phyloP scores from a whole-genome alignment of 92 coral and sea anemone genomes.

The Epizoanthus fatuus region DNA sequence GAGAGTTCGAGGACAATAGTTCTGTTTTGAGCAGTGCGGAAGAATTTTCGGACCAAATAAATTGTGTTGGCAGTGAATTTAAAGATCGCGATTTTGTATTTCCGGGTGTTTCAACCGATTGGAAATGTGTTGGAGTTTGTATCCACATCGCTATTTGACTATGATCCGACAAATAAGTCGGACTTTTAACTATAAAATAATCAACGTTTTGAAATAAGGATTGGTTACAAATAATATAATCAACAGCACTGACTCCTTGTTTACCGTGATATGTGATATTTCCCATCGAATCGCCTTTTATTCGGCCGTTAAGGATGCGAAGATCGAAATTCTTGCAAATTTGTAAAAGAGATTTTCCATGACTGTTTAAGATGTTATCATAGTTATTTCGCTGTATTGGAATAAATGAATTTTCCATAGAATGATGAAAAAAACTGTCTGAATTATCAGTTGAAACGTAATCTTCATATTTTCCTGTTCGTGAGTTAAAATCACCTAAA shows the following conservation, averaged over 20 bases:
- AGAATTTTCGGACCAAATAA: conserved; percentile 36
- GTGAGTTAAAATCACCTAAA: too few relatives aligned
- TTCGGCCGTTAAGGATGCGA: conserved; percentile 62
- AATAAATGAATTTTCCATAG: not conserved
- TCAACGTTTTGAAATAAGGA: not conserved
- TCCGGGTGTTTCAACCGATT: not conserved
- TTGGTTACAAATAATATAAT: conserved; percentile 38
- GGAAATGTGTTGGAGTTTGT: too few relatives aligned
- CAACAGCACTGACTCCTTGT: conserved; percentile 41
- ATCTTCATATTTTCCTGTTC: too few relatives aligned
- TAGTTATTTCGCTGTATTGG: conserved; percentile 37
- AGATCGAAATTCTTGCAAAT: conserved; percentile 51
- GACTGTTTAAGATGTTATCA: conserved; percentile 45
- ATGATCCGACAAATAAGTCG: too few relatives aligned
- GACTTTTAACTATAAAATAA: too few relatives aligned
- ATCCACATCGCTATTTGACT: not conserved
- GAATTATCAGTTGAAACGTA: too few relatives aligned
- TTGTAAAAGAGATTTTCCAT: conserved; percentile 54
- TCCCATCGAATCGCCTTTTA: conserved; percentile 39
- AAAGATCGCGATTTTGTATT: not conserved
- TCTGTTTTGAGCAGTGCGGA: not conserved
- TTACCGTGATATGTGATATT: not conserved
- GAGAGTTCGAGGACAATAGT: conserved; percentile 5
- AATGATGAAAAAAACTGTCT: not conserved
- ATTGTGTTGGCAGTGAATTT: conserved; percentile 24